These are phyloP conservation scores for Marmota monax DNA, from an alignment of 2,113 vertebrate species.

Conservation along the genomic window DNA sequence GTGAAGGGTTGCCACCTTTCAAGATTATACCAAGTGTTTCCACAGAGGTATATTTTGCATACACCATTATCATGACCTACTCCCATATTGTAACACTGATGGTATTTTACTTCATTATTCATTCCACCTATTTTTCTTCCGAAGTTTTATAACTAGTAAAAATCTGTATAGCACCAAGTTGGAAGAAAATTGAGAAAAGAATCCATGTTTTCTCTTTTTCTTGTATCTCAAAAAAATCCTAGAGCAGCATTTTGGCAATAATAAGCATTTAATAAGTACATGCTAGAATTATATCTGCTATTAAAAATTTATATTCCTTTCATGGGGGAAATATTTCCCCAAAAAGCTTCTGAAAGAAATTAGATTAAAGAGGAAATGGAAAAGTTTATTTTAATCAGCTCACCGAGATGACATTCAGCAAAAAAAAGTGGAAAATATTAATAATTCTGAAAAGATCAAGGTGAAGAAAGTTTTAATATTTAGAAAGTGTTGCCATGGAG, in stretches of 20 bases:
- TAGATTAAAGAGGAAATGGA: conserved; percentile 45
- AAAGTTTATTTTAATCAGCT: conserved; percentile 72
- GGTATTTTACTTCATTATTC: background rate
- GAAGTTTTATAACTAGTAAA: conserved; percentile 6
- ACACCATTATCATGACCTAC: background rate
- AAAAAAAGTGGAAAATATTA: conserved; percentile 49
- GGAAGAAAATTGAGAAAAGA: background rate
- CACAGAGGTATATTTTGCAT: background rate
- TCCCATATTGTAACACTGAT: background rate
- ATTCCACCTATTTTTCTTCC: background rate
- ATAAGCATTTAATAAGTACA: conserved; percentile 2
- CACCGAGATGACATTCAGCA: background rate
- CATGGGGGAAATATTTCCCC: background rate
- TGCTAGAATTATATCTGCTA: conserved; percentile 23
- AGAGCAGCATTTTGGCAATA: background rate
- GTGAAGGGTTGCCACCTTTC: background rate
- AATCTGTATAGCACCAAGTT: background rate
- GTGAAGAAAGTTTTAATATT: conserved; percentile 67
- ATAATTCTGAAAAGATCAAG: conserved; percentile 57
- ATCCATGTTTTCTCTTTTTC: background rate
- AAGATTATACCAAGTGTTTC: background rate
- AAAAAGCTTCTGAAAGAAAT: conserved; percentile 58
- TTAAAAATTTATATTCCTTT: conserved; percentile 45
- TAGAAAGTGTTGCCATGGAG: conserved; percentile 38
- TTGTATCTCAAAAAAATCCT: background rate